A percentile compares a stretch with the other conserved stretches of the same genome.
phyloP scores from a whole-genome alignment of 2,797 vertebrate species.

The Pseudochromis fuscus region DNA sequence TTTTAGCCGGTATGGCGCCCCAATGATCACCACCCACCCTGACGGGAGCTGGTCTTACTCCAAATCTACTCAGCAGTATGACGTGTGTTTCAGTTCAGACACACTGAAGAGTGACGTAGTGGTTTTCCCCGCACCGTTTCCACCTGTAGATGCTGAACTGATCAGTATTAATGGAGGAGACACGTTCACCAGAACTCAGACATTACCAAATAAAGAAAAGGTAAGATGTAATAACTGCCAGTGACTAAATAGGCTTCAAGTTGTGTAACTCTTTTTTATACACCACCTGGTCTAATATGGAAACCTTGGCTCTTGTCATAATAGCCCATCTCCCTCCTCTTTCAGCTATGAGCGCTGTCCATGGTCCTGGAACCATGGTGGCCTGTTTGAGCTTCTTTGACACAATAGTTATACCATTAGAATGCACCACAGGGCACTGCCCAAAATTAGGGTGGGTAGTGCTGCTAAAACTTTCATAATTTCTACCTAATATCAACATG shows the following conservation, averaged over 20 bases:
- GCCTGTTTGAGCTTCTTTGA: background rate
- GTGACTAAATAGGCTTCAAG: background rate
- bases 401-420: background rate
- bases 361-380: constrained; percentile 67
- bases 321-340: rapidly evolving
- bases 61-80: constrained; percentile 68
- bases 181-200: constrained; percentile 72
- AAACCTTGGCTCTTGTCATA: too few species aligned
- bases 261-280: background rate
- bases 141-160: constrained; percentile 58
- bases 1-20: constrained; percentile 74
- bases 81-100: constrained; percentile 71
- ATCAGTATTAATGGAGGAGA: constrained; percentile 76
- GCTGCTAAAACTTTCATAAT: too few species aligned
- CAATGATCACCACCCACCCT: constrained; percentile 75
- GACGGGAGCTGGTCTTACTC: constrained; percentile 72
- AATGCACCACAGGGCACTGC: background rate
- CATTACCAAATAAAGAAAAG: constrained; percentile 75
- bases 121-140: constrained; percentile 61
- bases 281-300: background rate
- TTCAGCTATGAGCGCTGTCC: constrained; percentile 58
- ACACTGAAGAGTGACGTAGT: constrained; percentile 67
- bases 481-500: too few species aligned
- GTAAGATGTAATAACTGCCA: constrained; percentile 42
- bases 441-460: background rate